These are phyloP conservation scores for Ips typographus DNA, from an alignment of 1,140 invertebrate species.

Conservation along the genomic window DNA sequence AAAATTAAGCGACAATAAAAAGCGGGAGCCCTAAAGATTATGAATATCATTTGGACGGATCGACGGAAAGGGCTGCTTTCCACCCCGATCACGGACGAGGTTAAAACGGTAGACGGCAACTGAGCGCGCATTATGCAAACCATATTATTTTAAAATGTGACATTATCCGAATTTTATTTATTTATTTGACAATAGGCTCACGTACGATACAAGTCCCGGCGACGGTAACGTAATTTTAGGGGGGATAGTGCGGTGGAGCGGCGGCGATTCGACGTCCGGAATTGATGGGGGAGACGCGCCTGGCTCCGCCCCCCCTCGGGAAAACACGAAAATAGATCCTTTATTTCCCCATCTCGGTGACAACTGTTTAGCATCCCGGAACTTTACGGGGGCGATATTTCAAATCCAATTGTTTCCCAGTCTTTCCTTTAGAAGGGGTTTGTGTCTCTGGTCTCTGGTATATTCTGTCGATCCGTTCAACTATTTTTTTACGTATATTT, in stretches of 20 bases:
- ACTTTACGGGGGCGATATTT: conserved; percentile 14
- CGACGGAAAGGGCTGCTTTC: conserved; percentile 23
- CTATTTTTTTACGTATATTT: no score
- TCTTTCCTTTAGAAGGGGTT: conserved; percentile 5
- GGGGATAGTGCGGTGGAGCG: conserved; percentile 49
- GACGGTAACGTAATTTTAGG: conserved; percentile 51
- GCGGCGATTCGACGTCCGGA: conserved; percentile 47
- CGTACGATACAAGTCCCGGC: conserved; percentile 44
- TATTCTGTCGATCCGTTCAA: conserved; percentile 1
- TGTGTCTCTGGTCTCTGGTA: background rate
- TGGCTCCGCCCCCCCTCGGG: conserved; percentile 25
- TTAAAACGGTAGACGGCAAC: conserved; percentile 42
- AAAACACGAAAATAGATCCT: conserved; percentile 22
- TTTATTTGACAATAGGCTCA: conserved; percentile 55
- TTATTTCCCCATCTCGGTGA: conserved; percentile 30
- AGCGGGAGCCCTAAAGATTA: no score
- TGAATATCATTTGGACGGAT: no score
- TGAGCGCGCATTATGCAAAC: conserved; percentile 51
- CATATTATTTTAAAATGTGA: conserved; percentile 53
- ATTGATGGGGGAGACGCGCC: conserved; percentile 37
- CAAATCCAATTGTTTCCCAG: conserved; percentile 27
- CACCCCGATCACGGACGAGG: conserved; percentile 48
- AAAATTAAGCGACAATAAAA: no score
- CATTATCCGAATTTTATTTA: conserved; percentile 53
- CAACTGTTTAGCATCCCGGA: conserved; percentile 26